phyloP scores from a whole-genome alignment of 2,888 invertebrate genomes.

The Ceriagrion tenellum region DNA sequence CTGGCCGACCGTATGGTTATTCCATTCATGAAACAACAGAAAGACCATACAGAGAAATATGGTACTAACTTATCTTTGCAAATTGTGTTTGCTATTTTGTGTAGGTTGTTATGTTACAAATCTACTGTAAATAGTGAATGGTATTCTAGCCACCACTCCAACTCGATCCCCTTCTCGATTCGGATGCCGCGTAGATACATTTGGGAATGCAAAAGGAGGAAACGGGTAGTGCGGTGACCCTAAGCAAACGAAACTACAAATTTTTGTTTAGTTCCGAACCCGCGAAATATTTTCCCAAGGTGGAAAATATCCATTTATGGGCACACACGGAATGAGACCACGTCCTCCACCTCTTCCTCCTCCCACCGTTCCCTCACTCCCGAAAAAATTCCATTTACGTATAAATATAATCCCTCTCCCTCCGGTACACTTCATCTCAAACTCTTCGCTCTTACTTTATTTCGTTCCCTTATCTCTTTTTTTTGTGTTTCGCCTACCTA shows the following conservation, averaged over 20 bases:
- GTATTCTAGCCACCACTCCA: too few relatives aligned
- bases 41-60: too few relatives aligned
- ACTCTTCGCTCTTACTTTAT: background rate
- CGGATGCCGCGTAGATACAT: too few relatives aligned
- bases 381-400: background rate
- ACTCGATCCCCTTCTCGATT: too few relatives aligned
- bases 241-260: slow-evolving; percentile 24
- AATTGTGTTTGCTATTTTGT: too few relatives aligned
- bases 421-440: background rate
- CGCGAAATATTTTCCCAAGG: background rate
- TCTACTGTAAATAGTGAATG: too few relatives aligned
- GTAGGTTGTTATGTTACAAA: too few relatives aligned
- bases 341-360: background rate
- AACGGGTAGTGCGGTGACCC: background rate
- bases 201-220: background rate
- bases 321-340: background rate
- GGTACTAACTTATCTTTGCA: too few relatives aligned
- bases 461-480: background rate
- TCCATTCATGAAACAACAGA: too few relatives aligned
- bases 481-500: background rate
- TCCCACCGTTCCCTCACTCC: background rate
- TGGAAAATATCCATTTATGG: background rate
- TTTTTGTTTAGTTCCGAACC: background rate
- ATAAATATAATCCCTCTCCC: slow-evolving; percentile 13
- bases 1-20: too few relatives aligned